Evolutionary conservation across 2,113 vertebrate species (phyloP).

Genomic region (Oostethus manadensis): DNA sequence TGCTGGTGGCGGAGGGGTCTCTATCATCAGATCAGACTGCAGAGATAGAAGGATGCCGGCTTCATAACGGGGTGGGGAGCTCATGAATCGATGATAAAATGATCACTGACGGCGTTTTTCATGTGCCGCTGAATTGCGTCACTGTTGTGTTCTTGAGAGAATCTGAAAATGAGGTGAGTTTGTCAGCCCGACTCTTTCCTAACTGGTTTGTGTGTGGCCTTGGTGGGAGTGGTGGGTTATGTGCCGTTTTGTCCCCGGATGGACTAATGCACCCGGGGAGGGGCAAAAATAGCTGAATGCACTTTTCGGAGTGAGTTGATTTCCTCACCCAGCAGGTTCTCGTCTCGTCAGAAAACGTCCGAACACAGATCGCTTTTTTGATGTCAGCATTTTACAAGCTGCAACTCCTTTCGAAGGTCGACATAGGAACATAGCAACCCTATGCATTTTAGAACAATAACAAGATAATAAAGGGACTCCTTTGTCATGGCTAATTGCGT

Average conservation of each 20-base stretch:
- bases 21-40: slow-evolving; percentile 63
- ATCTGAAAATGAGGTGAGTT: slow-evolving; percentile 15
- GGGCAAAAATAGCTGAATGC: not conserved
- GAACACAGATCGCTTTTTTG: not conserved
- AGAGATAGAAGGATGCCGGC: slow-evolving; percentile 55
- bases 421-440: no score
- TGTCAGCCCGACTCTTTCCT: slow-evolving; percentile 3
- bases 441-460: no score
- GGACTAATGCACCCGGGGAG: not conserved
- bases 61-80: slow-evolving; percentile 38
- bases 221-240: slow-evolving; percentile 8
- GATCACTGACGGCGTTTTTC: slow-evolving; percentile 29
- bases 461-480: no score
- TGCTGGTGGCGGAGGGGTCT: slow-evolving; percentile 30
- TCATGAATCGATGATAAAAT: slow-evolving; percentile 41
- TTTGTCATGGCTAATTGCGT: no score
- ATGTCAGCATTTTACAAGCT: not conserved
- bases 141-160: not conserved
- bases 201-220: not conserved
- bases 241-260: slow-evolving; percentile 2
- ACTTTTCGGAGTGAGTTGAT: not conserved
- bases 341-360: not conserved
- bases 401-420: no score
- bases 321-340: not conserved
- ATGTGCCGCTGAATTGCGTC: not conserved